These are phyloP conservation scores for Glaucomys volans DNA, from an alignment of 2,113 vertebrate species.

Conservation along the genomic window DNA sequence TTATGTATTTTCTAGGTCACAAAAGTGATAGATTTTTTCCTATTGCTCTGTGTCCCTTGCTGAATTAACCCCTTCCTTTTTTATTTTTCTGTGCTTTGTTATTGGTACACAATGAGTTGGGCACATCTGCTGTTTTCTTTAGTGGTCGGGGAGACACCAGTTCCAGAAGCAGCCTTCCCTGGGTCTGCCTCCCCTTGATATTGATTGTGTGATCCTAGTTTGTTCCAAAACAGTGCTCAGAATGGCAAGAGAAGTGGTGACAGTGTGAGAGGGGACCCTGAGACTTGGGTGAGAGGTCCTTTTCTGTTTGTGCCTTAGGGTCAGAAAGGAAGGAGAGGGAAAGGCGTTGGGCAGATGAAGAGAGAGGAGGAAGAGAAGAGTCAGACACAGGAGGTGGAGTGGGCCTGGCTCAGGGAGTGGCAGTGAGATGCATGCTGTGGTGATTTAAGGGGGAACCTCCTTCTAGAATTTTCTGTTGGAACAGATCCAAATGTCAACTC, in stretches of 20 bases:
- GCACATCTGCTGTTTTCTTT: not conserved
- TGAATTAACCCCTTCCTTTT: not conserved
- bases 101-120: not conserved
- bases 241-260: not conserved
- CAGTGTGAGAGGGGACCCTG: not conserved
- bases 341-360: not conserved
- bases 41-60: not conserved
- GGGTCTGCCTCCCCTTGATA: not conserved
- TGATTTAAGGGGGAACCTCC: not conserved
- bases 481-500: not conserved
- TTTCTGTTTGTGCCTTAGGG: not conserved
- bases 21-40: not conserved
- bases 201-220: not conserved
- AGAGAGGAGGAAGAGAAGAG: not conserved
- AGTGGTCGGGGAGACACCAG: not conserved
- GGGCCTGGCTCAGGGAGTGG: not conserved
- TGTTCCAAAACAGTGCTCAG: not conserved
- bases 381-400: not conserved
- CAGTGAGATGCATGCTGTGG: too few species aligned
- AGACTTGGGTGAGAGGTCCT: not conserved
- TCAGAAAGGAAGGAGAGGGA: not conserved
- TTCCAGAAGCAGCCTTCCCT: accelerated
- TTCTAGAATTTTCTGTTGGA: constrained; percentile 30
- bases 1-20: constrained; percentile 30
- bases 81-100: not conserved